Evolutionary conservation across 2,113 vertebrate species (phyloP).

Genomic region (Tragelaphus scriptus): DNA sequence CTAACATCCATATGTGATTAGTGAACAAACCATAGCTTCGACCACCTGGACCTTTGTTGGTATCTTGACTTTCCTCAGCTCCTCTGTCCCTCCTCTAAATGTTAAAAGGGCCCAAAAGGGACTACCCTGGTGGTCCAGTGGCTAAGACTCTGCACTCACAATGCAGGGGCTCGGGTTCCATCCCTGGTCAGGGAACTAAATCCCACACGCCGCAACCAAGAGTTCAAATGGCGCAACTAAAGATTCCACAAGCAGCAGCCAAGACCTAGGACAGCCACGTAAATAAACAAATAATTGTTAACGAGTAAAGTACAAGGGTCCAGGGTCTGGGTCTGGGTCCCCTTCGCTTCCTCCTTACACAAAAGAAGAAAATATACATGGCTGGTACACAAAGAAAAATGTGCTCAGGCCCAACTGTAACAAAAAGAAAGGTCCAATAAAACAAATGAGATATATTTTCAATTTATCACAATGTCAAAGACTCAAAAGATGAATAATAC

Average conservation of each 20-base stretch:
- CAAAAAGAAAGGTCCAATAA: background rate
- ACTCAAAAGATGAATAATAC: background rate
- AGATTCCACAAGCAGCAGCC: accelerated
- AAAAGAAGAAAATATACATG: background rate
- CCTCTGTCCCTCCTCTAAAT: background rate
- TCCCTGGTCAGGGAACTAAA: background rate
- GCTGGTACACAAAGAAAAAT: background rate
- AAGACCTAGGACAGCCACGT: background rate
- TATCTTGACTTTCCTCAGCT: background rate
- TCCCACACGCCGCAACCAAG: background rate
- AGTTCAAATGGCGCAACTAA: background rate
- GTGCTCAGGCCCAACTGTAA: background rate
- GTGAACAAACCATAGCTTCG: background rate
- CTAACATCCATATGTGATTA: background rate
- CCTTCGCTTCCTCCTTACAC: background rate
- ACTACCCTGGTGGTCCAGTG: background rate
- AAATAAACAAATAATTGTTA: background rate
- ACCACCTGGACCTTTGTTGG: background rate
- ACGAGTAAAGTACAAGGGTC: background rate
- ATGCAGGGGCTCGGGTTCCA: background rate
- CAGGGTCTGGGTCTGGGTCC: background rate
- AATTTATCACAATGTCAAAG: background rate
- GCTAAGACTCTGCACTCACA: background rate
- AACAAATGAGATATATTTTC: background rate
- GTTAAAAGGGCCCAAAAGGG: background rate